These are phyloP conservation scores for Sebastes steindachneri DNA, from an alignment of 2,797 vertebrate species.

Conservation along the genomic window DNA sequence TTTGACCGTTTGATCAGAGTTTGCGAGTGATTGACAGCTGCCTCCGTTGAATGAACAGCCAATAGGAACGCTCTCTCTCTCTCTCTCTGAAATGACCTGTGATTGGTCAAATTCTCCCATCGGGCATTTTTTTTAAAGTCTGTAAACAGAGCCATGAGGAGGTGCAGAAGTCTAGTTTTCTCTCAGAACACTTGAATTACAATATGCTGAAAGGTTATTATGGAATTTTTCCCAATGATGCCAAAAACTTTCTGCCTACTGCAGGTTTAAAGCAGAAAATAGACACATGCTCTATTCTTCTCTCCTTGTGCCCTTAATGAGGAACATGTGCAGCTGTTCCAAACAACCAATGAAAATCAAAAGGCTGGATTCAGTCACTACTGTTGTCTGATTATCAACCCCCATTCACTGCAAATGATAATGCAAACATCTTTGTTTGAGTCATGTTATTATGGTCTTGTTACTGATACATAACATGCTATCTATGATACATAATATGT, in stretches of 20 bases:
- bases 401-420: constrained; percentile 41
- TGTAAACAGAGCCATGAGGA: too few species aligned
- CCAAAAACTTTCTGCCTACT: constrained; percentile 26
- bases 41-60: too few species aligned
- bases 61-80: too few species aligned
- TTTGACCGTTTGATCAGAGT: too few species aligned
- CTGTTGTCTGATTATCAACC: constrained; percentile 43
- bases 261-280: constrained; percentile 13
- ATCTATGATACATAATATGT: constrained; percentile 21
- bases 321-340: constrained; percentile 77
- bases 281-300: constrained; percentile 66
- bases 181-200: too few species aligned
- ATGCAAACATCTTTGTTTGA: constrained; percentile 24
- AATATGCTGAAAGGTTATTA: too few species aligned
- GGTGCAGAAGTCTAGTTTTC: too few species aligned
- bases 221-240: too few species aligned
- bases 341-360: constrained; percentile 74
- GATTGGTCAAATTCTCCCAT: too few species aligned
- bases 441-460: constrained; percentile 3
- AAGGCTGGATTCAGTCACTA: constrained; percentile 60
- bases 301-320: constrained; percentile 72
- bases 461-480: constrained; percentile 24
- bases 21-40: too few species aligned
- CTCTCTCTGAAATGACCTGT: too few species aligned
- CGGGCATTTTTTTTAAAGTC: too few species aligned